Evolutionary conservation across 2,888 invertebrate species (phyloP).

Genomic region (Troides oblongomaculatus): DNA sequence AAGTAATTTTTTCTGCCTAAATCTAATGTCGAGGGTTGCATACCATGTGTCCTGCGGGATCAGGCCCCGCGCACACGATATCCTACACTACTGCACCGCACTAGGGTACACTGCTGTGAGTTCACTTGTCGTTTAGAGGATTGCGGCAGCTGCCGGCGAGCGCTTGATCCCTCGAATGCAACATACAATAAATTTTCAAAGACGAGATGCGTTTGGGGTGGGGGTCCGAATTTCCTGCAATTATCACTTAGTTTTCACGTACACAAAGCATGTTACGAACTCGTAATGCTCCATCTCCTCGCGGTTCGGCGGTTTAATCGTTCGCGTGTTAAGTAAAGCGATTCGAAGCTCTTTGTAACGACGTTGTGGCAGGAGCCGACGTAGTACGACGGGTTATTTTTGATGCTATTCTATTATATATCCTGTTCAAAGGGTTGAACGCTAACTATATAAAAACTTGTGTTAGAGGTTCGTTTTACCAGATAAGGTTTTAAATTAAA

Average conservation of each 20-base stretch:
- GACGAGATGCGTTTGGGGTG: constrained; percentile 61
- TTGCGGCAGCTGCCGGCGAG: constrained; percentile 66
- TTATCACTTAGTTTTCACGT: constrained; percentile 55
- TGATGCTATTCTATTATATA: no score
- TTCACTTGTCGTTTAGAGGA: constrained; percentile 36
- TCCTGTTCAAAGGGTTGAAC: no score
- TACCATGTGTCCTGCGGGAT: constrained; percentile 72
- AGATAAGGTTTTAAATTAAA: no score
- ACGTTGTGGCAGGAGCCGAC: no score
- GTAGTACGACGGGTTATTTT: no score
- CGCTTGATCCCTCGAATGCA: constrained; percentile 69
- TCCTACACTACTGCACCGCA: constrained; percentile 33
- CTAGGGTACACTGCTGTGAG: constrained; percentile 34
- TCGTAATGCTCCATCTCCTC: constrained; percentile 39
- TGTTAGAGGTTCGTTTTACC: no score
- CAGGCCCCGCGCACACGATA: constrained; percentile 38
- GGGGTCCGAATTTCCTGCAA: constrained; percentile 56
- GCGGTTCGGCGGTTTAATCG: constrained; percentile 35
- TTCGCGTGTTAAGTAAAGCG: constrained; percentile 26
- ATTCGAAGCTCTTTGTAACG: constrained; percentile 7
- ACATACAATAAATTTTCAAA: constrained; percentile 75
- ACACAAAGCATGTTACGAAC: constrained; percentile 38
- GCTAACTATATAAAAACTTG: no score
- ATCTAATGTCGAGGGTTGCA: constrained; percentile 73
- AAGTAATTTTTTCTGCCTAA: constrained; percentile 74